A percentile compares a stretch with the other conserved stretches of the same genome.
These are phyloP conservation scores for Penaeus japonicus DNA, from an alignment of 1,140 invertebrate species.

Conservation along the genomic window DNA sequence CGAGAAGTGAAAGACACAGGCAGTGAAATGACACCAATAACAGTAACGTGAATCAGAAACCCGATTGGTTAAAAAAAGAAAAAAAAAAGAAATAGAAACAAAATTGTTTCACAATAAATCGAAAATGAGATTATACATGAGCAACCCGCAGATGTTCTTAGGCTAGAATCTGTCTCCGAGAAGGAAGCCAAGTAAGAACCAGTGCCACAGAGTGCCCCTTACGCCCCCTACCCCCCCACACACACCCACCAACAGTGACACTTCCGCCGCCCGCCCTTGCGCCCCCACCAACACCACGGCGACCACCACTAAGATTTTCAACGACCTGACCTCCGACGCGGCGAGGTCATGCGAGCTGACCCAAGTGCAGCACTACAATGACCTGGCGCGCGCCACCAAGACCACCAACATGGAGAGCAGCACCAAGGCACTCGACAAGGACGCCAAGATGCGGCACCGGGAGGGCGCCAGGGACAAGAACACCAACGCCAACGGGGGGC, in stretches of 20 bases:
- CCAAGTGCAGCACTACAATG: constrained; percentile 50
- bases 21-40: no score
- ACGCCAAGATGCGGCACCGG: background rate
- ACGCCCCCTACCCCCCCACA: background rate
- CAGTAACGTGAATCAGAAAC: no score
- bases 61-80: no score
- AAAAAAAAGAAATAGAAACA: no score
- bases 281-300: constrained; percentile 33
- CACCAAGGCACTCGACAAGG: background rate
- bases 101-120: no score
- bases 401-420: constrained; percentile 47
- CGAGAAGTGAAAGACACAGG: no score
- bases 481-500: background rate
- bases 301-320: constrained; percentile 55
- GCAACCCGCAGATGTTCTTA: no score
- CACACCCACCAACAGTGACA: background rate
- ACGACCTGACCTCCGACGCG: constrained; percentile 47
- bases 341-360: constrained; percentile 41
- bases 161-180: no score
- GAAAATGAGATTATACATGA: no score
- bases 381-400: constrained; percentile 48
- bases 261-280: background rate
- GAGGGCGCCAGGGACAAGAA: background rate
- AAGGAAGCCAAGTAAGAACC: background rate
- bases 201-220: background rate